Evolutionary conservation across 2,888 invertebrate species (phyloP).

Genomic region (Drosophila rellima): DNA sequence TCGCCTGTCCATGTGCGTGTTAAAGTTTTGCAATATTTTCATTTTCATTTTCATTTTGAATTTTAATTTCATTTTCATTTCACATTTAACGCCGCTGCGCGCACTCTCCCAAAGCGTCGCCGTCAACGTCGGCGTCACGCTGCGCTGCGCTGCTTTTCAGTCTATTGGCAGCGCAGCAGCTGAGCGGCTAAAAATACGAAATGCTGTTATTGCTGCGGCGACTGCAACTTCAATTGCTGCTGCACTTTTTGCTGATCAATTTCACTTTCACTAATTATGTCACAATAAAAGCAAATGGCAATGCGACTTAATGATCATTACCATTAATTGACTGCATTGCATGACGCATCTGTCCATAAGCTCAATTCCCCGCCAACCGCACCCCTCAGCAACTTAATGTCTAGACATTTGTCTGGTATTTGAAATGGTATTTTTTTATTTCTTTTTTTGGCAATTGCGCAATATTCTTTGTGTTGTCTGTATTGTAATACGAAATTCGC

Average conservation of each 20-base stretch:
- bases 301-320: conserved; percentile 42
- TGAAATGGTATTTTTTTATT: conserved; percentile 9
- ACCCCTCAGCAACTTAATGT: conserved; percentile 21
- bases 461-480: conserved; percentile 61
- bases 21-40: conserved; percentile 79
- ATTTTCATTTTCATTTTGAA: conserved; percentile 75
- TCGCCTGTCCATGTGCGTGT: conserved; percentile 46
- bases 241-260: conserved; percentile 55
- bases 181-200: conserved; percentile 28
- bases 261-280: conserved; percentile 84
- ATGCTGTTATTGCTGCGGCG: conserved; percentile 18
- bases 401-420: conserved; percentile 44
- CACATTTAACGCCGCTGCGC: conserved; percentile 31
- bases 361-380: neutral
- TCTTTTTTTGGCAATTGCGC: conserved; percentile 60
- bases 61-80: conserved; percentile 79
- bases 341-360: conserved; percentile 14
- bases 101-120: conserved; percentile 35
- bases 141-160: conserved; percentile 45
- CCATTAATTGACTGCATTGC: conserved; percentile 27
- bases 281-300: conserved; percentile 66
- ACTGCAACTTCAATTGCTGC: conserved; percentile 19
- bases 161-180: conserved; percentile 27
- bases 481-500: conserved; percentile 14
- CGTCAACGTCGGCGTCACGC: conserved; percentile 44